Conservation (phyloP, 2,113 vertebrate species). For the Opisthocomus hoazin region DNA sequence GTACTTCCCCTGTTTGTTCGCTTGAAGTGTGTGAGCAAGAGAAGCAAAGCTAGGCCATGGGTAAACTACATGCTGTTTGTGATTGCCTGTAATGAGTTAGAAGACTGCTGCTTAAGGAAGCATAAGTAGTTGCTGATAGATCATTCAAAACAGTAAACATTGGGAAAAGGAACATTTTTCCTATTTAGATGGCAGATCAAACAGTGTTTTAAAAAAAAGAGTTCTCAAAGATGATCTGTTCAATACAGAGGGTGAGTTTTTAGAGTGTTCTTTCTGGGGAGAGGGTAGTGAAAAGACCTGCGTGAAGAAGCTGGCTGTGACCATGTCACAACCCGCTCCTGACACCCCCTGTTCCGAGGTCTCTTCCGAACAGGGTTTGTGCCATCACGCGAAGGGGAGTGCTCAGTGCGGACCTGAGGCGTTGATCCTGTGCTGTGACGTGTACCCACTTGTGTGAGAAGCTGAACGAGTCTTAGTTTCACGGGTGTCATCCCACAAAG, state of each 20-base stretch:
- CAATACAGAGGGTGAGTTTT: background rate
- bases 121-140: background rate
- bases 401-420: background rate
- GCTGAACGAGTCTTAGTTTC: background rate
- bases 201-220: fast-evolving
- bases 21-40: background rate
- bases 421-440: background rate
- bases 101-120: background rate
- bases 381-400: fast-evolving
- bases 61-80: background rate
- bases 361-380: background rate
- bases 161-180: background rate
- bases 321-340: fast-evolving
- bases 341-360: background rate
- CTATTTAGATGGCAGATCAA: background rate
- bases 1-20: background rate
- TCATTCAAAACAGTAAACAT: background rate
- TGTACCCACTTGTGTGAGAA: background rate
- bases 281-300: background rate
- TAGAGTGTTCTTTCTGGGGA: too few species aligned
- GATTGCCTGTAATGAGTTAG: background rate
- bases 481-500: background rate
- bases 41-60: background rate
- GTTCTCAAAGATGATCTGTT: background rate
- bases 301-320: background rate